phyloP scores from a whole-genome alignment of 1,140 invertebrate species.

The Diuraphis noxia region DNA sequence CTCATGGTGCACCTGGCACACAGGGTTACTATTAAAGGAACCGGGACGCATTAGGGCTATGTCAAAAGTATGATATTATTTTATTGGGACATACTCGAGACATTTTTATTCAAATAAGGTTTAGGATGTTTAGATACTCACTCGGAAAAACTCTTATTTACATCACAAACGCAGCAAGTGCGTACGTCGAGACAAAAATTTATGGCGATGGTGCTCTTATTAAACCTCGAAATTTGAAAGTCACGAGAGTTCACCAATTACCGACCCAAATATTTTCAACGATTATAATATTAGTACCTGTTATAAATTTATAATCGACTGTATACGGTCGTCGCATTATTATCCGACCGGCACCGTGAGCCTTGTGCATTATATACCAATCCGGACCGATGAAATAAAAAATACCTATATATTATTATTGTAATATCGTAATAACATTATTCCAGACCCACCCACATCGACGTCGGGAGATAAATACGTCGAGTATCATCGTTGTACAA shows the following conservation, averaged over 20 bases:
- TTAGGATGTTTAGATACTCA: too few relatives aligned
- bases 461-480: background rate
- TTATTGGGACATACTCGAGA: too few relatives aligned
- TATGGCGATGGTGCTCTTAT: background rate
- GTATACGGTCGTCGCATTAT: background rate
- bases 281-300: background rate
- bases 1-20: too few relatives aligned
- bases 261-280: background rate
- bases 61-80: too few relatives aligned
- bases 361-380: background rate
- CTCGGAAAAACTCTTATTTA: too few relatives aligned
- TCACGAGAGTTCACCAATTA: background rate
- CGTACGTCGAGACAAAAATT: background rate
- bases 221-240: background rate
- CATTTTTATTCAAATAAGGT: too few relatives aligned
- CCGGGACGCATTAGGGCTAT: too few relatives aligned
- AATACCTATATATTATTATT: background rate
- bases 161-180: background rate
- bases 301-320: background rate
- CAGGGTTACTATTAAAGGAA: too few relatives aligned
- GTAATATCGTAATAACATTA: background rate
- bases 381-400: background rate
- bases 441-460: slow-evolving; percentile 12
- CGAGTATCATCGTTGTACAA: background rate
- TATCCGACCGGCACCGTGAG: background rate